phyloP scores from a whole-genome alignment of 1,140 invertebrate genomes.

The Diorhabda elongata region DNA sequence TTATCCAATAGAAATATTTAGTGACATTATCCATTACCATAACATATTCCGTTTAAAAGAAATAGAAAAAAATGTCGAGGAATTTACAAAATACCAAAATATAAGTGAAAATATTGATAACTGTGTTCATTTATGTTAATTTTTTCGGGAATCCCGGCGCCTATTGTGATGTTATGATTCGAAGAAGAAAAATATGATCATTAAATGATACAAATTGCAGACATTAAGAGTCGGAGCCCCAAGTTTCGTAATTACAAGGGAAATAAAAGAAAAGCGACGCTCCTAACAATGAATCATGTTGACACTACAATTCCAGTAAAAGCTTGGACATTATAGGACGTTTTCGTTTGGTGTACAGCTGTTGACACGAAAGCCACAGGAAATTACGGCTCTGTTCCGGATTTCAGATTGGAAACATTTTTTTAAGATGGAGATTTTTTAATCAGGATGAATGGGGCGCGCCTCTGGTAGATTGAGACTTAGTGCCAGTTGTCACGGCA shows the following conservation, averaged over 20 bases:
- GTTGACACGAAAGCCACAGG: conserved; percentile 42
- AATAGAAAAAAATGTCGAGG: no score
- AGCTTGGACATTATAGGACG: conserved; percentile 31
- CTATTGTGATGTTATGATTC: no score
- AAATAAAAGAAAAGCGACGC: conserved; percentile 22
- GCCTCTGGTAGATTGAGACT: conserved; percentile 42
- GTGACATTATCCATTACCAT: no score
- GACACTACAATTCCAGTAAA: conserved; percentile 40
- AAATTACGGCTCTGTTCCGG: conserved; percentile 40
- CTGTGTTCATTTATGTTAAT: no score
- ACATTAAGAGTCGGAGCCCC: conserved; percentile 4
- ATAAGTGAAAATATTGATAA: no score
- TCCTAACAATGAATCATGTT: conserved; percentile 37
- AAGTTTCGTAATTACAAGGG: conserved; percentile 9
- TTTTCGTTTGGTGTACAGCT: conserved; percentile 25
- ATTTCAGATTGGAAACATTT: conserved; percentile 36
- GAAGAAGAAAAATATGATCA: conserved; percentile 8
- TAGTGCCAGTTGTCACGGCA: conserved; percentile 42
- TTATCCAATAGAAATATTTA: no score
- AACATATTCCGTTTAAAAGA: no score
- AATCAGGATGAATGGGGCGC: conserved; percentile 45
- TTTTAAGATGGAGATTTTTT: conserved; percentile 44
- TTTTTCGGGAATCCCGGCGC: no score
- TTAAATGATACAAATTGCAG: conserved; percentile 13
- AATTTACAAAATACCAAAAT: no score